These are phyloP conservation scores for Enteromius radiatus DNA, from an alignment of 2,797 vertebrate species.

Conservation along the genomic window DNA sequence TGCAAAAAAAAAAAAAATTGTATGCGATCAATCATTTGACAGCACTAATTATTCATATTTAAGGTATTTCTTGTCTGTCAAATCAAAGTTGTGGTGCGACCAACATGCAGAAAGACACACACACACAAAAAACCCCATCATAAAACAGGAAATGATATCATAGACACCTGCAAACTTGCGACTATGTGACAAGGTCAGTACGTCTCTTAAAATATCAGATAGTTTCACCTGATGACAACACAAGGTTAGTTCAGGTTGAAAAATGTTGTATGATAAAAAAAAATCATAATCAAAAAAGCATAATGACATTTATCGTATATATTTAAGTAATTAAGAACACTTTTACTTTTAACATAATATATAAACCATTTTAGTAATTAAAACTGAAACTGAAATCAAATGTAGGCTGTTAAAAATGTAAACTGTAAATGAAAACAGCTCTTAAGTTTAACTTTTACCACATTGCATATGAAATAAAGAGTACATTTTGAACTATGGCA, in stretches of 20 bases:
- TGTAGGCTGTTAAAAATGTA: background rate
- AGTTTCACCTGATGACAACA: background rate
- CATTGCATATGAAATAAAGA: background rate
- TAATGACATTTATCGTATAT: no score
- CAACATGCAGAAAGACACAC: background rate
- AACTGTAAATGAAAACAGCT: background rate
- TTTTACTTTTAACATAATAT: background rate
- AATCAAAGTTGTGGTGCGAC: background rate
- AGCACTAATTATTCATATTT: background rate
- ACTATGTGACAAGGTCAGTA: background rate
- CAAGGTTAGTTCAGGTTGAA: background rate
- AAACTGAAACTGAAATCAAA: background rate
- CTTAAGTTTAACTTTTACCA: background rate
- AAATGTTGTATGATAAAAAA: background rate
- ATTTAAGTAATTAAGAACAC: no score
- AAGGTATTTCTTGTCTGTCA: background rate
- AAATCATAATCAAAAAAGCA: background rate
- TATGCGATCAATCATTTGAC: no score
- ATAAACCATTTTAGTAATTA: no score
- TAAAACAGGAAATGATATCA: background rate
- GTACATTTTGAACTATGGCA: background rate
- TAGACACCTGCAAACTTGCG: background rate
- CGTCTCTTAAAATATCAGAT: background rate
- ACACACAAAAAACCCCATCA: background rate
- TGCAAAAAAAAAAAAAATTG: no score